These are phyloP conservation scores for Phrynocephalus versicolor DNA, from an alignment of 2,113 vertebrate species.

Conservation along the genomic window DNA sequence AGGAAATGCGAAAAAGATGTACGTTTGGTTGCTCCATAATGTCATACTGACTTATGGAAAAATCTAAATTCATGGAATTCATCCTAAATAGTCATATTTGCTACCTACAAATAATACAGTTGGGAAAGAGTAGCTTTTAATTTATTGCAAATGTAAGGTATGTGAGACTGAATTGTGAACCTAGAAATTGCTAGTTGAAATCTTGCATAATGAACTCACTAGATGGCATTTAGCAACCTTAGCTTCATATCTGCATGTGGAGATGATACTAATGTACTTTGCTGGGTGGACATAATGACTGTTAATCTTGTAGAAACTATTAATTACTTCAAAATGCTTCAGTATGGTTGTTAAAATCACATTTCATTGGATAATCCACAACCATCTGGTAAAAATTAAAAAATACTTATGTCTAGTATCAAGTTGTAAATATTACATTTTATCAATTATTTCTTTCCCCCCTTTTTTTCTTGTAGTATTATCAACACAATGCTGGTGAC, in stretches of 20 bases:
- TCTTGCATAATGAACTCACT: neutral
- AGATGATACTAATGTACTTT: neutral
- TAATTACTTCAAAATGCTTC: neutral
- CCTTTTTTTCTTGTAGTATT: slow-evolving; percentile 78
- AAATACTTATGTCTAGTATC: neutral
- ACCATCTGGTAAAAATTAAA: neutral
- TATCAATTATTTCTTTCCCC: slow-evolving; percentile 29
- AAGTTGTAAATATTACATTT: neutral
- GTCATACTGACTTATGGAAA: neutral
- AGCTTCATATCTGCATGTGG: neutral
- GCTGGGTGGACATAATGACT: neutral
- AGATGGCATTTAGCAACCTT: neutral
- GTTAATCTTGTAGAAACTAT: neutral
- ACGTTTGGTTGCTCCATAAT: neutral
- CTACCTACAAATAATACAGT: neutral
- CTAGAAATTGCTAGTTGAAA: neutral
- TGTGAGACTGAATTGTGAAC: slow-evolving; percentile 1
- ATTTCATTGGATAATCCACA: neutral
- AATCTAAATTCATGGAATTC: neutral
- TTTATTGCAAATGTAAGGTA: neutral
- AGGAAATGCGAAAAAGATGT: neutral
- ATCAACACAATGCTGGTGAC: slow-evolving; percentile 96
- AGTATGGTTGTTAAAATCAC: neutral
- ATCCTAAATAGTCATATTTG: neutral
- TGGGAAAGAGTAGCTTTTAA: neutral